A percentile compares a stretch with the other conserved stretches of the same genome.
Conservation (phyloP, 2,888 invertebrate species). For the Apotomis betuletana region DNA sequence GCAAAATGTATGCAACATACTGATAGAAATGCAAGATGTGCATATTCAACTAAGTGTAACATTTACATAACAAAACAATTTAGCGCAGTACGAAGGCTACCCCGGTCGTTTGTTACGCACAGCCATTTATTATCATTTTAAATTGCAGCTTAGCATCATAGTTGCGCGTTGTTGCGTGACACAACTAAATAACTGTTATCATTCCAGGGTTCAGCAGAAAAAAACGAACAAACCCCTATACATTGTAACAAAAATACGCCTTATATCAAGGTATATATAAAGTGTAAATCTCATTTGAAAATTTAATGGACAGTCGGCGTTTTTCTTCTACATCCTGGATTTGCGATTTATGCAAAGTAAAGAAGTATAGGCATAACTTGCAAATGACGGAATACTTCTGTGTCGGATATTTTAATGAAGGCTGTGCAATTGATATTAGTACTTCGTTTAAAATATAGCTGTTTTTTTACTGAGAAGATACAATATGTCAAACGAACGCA, state of each 20-base stretch:
- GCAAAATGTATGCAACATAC: slow-evolving; percentile 7
- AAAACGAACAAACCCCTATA: neutral
- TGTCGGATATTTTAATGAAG: neutral
- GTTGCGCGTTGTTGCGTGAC: slow-evolving; percentile 46
- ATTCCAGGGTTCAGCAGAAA: slow-evolving; percentile 21
- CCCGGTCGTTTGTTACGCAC: slow-evolving; percentile 54
- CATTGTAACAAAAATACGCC: neutral
- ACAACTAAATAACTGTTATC: slow-evolving; percentile 44
- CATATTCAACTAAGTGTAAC: slow-evolving; percentile 45
- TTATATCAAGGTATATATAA: neutral
- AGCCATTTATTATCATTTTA: slow-evolving; percentile 56
- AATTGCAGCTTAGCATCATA: slow-evolving; percentile 50
- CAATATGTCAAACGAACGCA: no score
- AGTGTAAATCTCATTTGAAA: neutral
- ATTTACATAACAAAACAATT: slow-evolving; percentile 59
- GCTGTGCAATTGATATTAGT: neutral
- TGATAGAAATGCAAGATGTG: slow-evolving; percentile 40
- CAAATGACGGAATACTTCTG: neutral
- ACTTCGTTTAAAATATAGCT: neutral
- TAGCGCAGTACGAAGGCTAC: slow-evolving; percentile 53
- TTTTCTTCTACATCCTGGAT: neutral
- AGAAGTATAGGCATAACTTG: neutral
- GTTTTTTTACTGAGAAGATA: no score
- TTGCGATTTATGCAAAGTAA: neutral
- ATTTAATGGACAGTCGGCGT: neutral